Evolutionary conservation across 2,797 vertebrate genomes (phyloP).

Genomic region (Arrhamphus sclerolepis): DNA sequence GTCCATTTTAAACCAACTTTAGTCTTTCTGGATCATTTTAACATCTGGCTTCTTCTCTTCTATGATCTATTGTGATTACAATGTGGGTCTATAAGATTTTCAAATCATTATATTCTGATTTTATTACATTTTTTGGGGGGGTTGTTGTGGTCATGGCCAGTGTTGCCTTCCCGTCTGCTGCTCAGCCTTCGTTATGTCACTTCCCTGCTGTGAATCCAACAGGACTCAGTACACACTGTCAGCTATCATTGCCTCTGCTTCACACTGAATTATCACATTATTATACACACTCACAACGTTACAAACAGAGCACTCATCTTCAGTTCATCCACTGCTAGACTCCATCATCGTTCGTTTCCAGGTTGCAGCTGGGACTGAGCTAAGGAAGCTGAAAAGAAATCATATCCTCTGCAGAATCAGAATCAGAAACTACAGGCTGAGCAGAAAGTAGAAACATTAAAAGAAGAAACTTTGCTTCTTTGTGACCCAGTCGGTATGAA

Average conservation of each 20-base stretch:
- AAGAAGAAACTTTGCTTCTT: background rate
- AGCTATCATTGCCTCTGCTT: slow-evolving; percentile 23
- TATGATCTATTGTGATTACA: no score
- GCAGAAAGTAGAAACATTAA: slow-evolving; percentile 13
- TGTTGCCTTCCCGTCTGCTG: slow-evolving; percentile 13
- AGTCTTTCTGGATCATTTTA: no score
- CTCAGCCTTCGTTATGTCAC: slow-evolving; percentile 32
- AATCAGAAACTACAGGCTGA: slow-evolving; percentile 12
- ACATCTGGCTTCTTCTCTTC: no score
- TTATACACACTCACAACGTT: slow-evolving; percentile 1
- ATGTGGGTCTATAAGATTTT: no score
- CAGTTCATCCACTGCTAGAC: background rate
- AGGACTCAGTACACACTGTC: slow-evolving; percentile 21
- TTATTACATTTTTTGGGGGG: no score
- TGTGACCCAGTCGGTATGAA: background rate
- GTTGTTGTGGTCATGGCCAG: no score
- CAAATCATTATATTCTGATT: no score
- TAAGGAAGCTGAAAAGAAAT: background rate
- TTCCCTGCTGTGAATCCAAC: slow-evolving; percentile 39
- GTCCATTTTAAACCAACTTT: no score
- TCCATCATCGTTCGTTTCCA: background rate
- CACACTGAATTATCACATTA: slow-evolving; percentile 11
- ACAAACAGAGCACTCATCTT: background rate
- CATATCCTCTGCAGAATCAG: background rate
- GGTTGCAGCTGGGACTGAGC: background rate